A percentile compares a stretch with the other conserved stretches of the same genome.
phyloP scores from a whole-genome alignment of 2,888 invertebrate species.

The Hemistola chrysoprasaria region DNA sequence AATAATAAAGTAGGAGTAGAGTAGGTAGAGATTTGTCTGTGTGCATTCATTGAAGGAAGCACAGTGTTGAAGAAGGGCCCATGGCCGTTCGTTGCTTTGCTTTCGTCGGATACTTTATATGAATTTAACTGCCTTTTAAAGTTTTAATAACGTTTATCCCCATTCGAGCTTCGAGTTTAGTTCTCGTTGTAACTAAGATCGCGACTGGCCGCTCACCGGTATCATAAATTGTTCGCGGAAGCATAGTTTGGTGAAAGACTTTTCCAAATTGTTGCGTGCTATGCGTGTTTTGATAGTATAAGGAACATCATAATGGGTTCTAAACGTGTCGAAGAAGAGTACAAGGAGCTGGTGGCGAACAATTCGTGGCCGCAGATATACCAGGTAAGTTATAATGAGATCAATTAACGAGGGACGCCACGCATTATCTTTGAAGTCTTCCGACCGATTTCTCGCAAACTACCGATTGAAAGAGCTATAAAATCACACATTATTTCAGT shows the following conservation, averaged over 20 bases:
- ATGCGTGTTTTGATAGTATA: constrained; percentile 22
- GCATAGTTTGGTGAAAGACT: constrained; percentile 11
- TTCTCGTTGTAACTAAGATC: too few relatives aligned
- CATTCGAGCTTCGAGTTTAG: too few relatives aligned
- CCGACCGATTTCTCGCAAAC: constrained; percentile 14
- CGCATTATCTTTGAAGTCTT: constrained; percentile 21
- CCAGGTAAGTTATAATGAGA: constrained; percentile 79
- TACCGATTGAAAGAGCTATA: constrained; percentile 2
- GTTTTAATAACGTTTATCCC: too few relatives aligned
- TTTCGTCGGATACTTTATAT: too few relatives aligned
- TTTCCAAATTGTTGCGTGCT: constrained; percentile 16
- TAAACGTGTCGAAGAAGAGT: constrained; percentile 85
- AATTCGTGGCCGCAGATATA: constrained; percentile 87
- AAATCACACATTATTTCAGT: constrained; percentile 10
- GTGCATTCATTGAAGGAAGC: too few relatives aligned
- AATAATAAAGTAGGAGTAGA: too few relatives aligned
- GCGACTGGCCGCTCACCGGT: too few relatives aligned
- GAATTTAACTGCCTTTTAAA: too few relatives aligned
- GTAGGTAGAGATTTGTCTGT: too few relatives aligned
- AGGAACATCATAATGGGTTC: constrained; percentile 34
- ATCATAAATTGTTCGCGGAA: background rate
- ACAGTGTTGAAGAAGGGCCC: too few relatives aligned
- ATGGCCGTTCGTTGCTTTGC: too few relatives aligned
- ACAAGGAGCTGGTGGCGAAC: constrained; percentile 85
- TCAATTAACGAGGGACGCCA: constrained; percentile 19